These are phyloP conservation scores for Mesorhabditis sp. DNA, from an alignment of 2,888 invertebrate species.

Conservation along the genomic window DNA sequence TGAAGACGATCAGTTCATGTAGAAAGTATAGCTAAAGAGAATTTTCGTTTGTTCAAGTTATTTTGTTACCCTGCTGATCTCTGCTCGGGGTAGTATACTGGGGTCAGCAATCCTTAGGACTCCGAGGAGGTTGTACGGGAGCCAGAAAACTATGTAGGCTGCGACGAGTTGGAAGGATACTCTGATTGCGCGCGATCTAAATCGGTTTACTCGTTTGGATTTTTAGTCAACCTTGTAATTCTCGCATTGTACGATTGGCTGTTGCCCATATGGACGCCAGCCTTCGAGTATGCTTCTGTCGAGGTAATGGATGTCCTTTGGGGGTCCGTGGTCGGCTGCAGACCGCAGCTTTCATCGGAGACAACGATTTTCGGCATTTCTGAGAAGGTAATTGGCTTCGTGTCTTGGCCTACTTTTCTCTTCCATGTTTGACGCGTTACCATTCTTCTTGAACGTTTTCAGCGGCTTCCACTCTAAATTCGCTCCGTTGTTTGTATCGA, in stretches of 20 bases:
- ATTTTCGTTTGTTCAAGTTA: not conserved
- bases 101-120: conserved; percentile 48
- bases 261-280: conserved; percentile 30
- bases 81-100: conserved; percentile 13
- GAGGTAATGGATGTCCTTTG: conserved; percentile 29
- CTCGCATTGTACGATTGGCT: conserved; percentile 41
- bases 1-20: conserved; percentile 54
- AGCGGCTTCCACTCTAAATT: conserved; percentile 39
- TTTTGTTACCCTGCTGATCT: conserved; percentile 17
- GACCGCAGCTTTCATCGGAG: conserved; percentile 33
- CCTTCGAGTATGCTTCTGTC: conserved; percentile 32
- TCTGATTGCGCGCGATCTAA: conserved; percentile 51
- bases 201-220: conserved; percentile 13
- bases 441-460: conserved; percentile 25
- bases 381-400: conserved; percentile 15
- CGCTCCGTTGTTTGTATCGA: not conserved
- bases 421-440: not conserved
- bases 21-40: conserved; percentile 46
- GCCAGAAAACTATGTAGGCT: conserved; percentile 56
- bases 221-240: conserved; percentile 23
- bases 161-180: conserved; percentile 51
- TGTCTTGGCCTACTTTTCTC: not conserved
- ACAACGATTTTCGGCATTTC: conserved; percentile 35
- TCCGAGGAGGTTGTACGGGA: conserved; percentile 53
- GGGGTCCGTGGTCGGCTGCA: conserved; percentile 19